Evolutionary conservation across 2,888 invertebrate species (phyloP), one percentile per base, ranked within the genome.

Genomic region (Hoplodrina blanda): DNA sequence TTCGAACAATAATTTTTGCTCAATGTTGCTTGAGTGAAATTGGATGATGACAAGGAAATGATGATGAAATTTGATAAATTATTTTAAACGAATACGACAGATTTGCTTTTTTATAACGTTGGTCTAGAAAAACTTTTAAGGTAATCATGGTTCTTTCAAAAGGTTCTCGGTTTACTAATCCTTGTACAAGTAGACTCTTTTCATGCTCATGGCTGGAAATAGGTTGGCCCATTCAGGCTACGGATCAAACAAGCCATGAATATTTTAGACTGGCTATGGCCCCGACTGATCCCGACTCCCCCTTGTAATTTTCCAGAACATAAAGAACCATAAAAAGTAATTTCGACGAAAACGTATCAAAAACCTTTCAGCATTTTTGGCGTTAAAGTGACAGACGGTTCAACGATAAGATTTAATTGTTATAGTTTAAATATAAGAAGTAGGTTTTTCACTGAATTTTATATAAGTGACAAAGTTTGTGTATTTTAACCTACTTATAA

Each of bases 221-320:
- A 59, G 74, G 76, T 69, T 69, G 49, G 57, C 53, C 62, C 11
- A 69, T 74, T 76, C 73, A 74, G 70, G 49, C 44, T 46, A 62
- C 44, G 57, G 74, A 74, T 74, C 74, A 74, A 74, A 74, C 62
- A 53, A 62, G 30, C 59, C 62, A 76, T 74, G 74, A 74, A 74
- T 76, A 76, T 69, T 69, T 62, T 69, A 69, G 37, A 54, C 62
- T 54, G 30, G 55, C 76, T 62, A 62, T 62, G 49, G 37, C 10
- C 37, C 37, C 37, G 2, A 37, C 37, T 37, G 8, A 53, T 62
- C 44, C 55, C 17, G 44, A n/a, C 19, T 53, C 30, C 20, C 19
- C 20, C 41, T 63, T 63, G 37, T 61, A 55, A 60, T 57, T 67
- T 62, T 66, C 15, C 20, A 19, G 41, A 17, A 57, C 8, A 37